Percentiles rank a stretch among this genome's conserved stretches.
Evolutionary conservation across 1,140 invertebrate genomes (phyloP).

Genomic region (Anoplophora glabripennis): DNA sequence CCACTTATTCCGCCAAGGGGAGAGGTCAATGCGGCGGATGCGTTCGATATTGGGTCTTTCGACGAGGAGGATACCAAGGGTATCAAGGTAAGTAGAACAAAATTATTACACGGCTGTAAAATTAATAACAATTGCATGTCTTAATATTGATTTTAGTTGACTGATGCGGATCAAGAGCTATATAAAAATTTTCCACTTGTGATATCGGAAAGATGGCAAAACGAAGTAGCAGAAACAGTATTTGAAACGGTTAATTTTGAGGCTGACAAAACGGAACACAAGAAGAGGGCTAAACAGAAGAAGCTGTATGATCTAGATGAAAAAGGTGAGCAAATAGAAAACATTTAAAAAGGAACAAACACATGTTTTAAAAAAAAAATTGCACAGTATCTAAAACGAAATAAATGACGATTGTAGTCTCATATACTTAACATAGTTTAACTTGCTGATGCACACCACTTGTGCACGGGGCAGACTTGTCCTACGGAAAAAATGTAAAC

Average conservation of each 20-base stretch:
- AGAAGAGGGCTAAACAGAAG: conserved; percentile 93
- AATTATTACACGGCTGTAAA: neutral
- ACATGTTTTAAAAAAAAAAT: too few relatives aligned
- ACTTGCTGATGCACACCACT: too few relatives aligned
- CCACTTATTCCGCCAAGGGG: conserved; percentile 96
- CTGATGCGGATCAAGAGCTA: conserved; percentile 94
- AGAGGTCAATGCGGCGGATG: conserved; percentile 99
- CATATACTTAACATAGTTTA: too few relatives aligned
- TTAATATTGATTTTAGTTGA: conserved; percentile 59
- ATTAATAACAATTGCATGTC: neutral
- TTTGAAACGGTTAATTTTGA: conserved; percentile 98
- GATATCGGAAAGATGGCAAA: conserved; percentile 98
- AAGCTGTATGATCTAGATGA: conserved; percentile 92
- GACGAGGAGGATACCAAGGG: conserved; percentile 99
- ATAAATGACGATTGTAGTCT: too few relatives aligned
- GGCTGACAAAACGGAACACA: conserved; percentile 94
- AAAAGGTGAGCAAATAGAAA: conserved; percentile 69
- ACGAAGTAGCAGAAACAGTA: conserved; percentile 97
- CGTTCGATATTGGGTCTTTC: conserved; percentile 99
- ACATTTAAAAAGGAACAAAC: too few relatives aligned
- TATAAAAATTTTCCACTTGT: conserved; percentile 99
- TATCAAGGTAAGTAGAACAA: conserved; percentile 73
- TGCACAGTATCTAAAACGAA: too few relatives aligned
- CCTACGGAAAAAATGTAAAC: too few relatives aligned
- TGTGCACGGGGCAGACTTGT: too few relatives aligned